Evolutionary conservation across 1,140 invertebrate species (phyloP), one percentile per base, ranked within the genome.

Genomic region (Drosophila miranda): DNA sequence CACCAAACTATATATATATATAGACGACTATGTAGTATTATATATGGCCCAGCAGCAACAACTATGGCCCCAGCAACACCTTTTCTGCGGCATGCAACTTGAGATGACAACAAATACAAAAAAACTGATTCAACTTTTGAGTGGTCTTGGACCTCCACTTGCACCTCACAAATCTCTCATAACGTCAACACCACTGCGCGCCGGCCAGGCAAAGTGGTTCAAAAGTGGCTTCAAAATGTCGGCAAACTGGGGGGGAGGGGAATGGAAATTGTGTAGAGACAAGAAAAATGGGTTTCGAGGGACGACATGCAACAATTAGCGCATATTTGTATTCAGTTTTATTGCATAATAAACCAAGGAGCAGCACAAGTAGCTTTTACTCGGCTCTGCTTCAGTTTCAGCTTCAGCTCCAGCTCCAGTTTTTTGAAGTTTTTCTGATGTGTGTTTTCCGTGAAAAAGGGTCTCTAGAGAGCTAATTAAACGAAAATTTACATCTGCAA

Each of bases 261-360:
- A 38, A 5, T 38, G 34, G 11, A 13, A 13, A 13, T 38, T 13
- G 11, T 38, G 4, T 19, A 7, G 30, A 34, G 49, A 43, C 42
- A 64, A 42, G 38, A 75, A 61, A 55, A 58, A 41, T 56, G 52
- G 55, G 55, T 57, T 56, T 67, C 52, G 56, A 56, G 61, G 68
- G 34, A 38, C 34, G 61, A 58, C 71, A 75, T 75, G 72, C 70
- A 64, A 74, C 60, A 73, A 74, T 74, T 74, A 74, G 70, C 70
- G 71, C 60, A 43, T 59, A 64, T 78, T 78, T 72, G 59, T 61
- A 57, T 77, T 45, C 75, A 72, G 72, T 72, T 78, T 78, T 78
- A 78, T 78, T 78, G 54, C 75, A 78, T 78, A 78, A 78, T 78
- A 78, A 78, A 78, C 61, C 30, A 34, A 71, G 50, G 49, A 58